phyloP scores from a whole-genome alignment of 2,888 invertebrate genomes.

The Sericinus montela region DNA sequence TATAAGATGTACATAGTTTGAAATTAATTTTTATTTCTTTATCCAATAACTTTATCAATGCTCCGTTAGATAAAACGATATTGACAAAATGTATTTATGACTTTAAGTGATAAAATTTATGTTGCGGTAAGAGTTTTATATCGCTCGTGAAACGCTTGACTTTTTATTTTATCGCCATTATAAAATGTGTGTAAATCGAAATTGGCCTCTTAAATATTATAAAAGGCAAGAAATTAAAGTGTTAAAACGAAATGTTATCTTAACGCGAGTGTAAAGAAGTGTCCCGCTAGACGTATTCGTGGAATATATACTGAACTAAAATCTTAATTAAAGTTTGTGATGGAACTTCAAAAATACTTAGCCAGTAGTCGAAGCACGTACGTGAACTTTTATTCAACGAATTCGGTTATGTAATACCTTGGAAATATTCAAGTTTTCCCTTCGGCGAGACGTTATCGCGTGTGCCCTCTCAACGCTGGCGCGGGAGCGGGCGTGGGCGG shows the following conservation, averaged over 20 bases:
- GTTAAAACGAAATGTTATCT: conserved; percentile 1
- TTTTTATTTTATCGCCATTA: conserved; percentile 18
- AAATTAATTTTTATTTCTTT: conserved; percentile 13
- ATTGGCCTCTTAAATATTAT: conserved; percentile 18
- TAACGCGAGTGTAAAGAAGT: background rate
- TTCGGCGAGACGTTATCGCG: conserved; percentile 71
- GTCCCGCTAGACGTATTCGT: conserved; percentile 17
- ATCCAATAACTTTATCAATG: conserved; percentile 36
- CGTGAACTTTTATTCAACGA: conserved; percentile 64
- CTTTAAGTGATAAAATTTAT: conserved; percentile 69
- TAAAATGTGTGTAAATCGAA: conserved; percentile 22
- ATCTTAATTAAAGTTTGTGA: conserved; percentile 58
- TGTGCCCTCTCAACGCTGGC: conserved; percentile 61
- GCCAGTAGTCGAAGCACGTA: conserved; percentile 60
- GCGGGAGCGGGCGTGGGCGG: conserved; percentile 45
- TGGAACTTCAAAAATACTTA: conserved; percentile 59
- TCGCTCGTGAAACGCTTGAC: conserved; percentile 49
- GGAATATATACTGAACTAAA: conserved; percentile 42
- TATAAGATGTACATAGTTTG: background rate
- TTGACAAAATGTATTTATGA: conserved; percentile 67
- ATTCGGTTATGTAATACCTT: conserved; percentile 70
- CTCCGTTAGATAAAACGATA: conserved; percentile 46
- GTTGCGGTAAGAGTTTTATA: conserved; percentile 71
- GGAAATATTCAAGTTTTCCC: conserved; percentile 74
- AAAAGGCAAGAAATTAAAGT: conserved; percentile 7